phyloP scores from a whole-genome alignment of 2,888 invertebrate genomes.

The Chydorus sphaericus region DNA sequence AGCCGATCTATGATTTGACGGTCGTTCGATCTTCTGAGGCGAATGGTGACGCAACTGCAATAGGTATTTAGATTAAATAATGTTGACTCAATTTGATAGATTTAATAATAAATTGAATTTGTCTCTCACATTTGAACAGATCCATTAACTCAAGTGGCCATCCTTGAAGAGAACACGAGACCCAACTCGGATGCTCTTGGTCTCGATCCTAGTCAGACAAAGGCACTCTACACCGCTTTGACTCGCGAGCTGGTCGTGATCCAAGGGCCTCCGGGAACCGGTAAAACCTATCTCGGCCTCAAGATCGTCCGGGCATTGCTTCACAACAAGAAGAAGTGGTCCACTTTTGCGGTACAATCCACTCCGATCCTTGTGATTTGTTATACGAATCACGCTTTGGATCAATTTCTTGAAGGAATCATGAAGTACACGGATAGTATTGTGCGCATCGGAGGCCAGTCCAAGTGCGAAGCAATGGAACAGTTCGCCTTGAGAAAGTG shows the following conservation, averaged over 20 bases:
- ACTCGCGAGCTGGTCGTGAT: conserved; percentile 57
- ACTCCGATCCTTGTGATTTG: conserved; percentile 59
- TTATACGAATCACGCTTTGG: conserved; percentile 73
- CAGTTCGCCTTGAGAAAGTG: conserved; percentile 17
- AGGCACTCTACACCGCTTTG: conserved; percentile 50
- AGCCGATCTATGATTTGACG: background rate
- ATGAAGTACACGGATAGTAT: conserved; percentile 41
- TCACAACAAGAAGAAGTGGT: conserved; percentile 36
- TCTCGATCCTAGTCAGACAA: conserved; percentile 49
- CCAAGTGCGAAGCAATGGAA: conserved; percentile 41
- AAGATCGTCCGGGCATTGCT: conserved; percentile 54
- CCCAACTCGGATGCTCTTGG: conserved; percentile 29
- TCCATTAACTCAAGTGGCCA: conserved; percentile 32
- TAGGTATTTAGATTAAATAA: too few relatives aligned
- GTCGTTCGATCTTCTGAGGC: background rate
- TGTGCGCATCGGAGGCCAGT: conserved; percentile 53
- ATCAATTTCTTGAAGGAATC: conserved; percentile 65
- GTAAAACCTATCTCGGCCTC: conserved; percentile 47
- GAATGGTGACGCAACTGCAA: too few relatives aligned
- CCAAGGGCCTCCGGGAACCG: conserved; percentile 48
- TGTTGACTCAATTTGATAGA: background rate
- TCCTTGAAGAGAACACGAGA: conserved; percentile 24
- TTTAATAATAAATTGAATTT: background rate
- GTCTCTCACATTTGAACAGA: background rate
- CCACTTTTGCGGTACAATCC: background rate